Evolutionary conservation across 2,113 vertebrate genomes (phyloP), one percentile per base, ranked within the genome.

Genomic region (Strix uralensis): DNA sequence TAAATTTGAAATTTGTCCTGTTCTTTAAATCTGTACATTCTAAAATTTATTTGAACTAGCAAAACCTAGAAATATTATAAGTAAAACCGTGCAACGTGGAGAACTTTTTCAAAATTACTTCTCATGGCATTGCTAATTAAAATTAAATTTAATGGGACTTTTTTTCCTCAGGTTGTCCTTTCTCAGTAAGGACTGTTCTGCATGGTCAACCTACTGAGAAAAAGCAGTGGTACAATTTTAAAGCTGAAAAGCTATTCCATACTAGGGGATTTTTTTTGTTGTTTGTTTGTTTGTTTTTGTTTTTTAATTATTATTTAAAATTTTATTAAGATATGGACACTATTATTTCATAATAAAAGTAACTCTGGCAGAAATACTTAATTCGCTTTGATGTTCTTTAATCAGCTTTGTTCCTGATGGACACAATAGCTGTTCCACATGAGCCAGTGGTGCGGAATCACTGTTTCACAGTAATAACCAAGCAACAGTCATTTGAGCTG

Each of bases 371-470:
- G 81, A 84, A 87, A 40, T 40, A 40, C 27, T 59, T 47, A 12
- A 29, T 83, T 77, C 7, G 1, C 15, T 69, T 15, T 61, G 17
- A 51, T 30, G 34, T 47, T 15, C 25, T 80, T 83, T 69, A 42
- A 36, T 49, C 44, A 52, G 4, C 11, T 77, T 77, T 70, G 36
- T 5, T 92, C 52, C 51, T 46, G 29, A 14, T 36, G 34, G 27
- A 18, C 47, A 36, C 3, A 6, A 23, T 36, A 61, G 38, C 30
- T 70, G 14, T 40, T 52, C 52, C 20, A 0, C 6, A 5, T 0
- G 4, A 29, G 14, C 38, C 1, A 3, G 8, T 0, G 2, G 13
- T 20, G 7, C 36, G 47, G 74, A 36, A 52, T 46, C 51, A 47
- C 30, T 66, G 36, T 69, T 49, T 25, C 55, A 16, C 44, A n/a